phyloP scores from a whole-genome alignment of 2,888 invertebrate genomes.

The Patella depressa region DNA sequence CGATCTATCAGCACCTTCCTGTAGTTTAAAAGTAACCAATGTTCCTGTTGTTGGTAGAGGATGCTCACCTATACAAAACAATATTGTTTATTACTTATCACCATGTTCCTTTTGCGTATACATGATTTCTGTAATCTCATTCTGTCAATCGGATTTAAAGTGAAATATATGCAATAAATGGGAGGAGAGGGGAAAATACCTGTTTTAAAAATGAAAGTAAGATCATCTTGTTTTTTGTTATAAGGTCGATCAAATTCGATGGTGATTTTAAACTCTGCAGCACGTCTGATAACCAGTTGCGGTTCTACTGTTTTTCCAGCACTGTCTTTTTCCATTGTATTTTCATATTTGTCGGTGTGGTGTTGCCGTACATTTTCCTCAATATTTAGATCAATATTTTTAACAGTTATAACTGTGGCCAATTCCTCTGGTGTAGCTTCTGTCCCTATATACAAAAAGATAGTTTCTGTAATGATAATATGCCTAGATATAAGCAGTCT shows the following conservation, averaged over 20 bases:
- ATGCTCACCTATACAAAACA: constrained; percentile 12
- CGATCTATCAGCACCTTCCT: constrained; percentile 31
- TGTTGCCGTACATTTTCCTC: constrained; percentile 43
- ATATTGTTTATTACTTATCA: too few relatives aligned
- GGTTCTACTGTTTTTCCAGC: background rate
- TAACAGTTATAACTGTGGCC: constrained; percentile 14
- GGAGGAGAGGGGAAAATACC: constrained; percentile 21
- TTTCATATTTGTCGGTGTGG: constrained; percentile 41
- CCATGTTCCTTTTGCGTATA: too few relatives aligned
- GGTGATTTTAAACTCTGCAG: constrained; percentile 37
- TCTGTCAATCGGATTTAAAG: too few relatives aligned
- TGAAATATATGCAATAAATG: too few relatives aligned
- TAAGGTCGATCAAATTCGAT: constrained; percentile 37
- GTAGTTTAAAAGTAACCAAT: constrained; percentile 25
- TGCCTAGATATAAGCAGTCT: too few relatives aligned
- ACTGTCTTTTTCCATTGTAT: constrained; percentile 10
- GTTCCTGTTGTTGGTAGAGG: constrained; percentile 24
- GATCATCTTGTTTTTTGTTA: constrained; percentile 28
- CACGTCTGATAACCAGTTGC: constrained; percentile 73
- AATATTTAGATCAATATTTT: constrained; percentile 33
- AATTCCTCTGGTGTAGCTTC: background rate
- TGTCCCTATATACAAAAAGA: background rate
- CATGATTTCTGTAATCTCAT: too few relatives aligned
- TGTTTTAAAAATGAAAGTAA: constrained; percentile 36
- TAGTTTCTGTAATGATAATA: too few relatives aligned